Conservation (phyloP, 2,797 vertebrate genomes). For the Thunnus albacares region DNA sequence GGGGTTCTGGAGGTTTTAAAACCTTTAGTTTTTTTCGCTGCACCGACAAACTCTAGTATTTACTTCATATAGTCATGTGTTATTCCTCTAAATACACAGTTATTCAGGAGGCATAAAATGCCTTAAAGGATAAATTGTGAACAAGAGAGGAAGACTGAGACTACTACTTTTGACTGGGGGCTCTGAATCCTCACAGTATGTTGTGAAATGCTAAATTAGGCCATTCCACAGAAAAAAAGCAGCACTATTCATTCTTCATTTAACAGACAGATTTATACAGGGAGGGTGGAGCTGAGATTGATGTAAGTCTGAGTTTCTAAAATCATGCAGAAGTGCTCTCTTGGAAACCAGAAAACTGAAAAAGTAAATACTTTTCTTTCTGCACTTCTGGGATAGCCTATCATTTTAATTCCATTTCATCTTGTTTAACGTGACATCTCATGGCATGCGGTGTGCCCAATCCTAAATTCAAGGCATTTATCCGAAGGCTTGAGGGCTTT, state of each 20-base stretch:
- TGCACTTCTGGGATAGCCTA: conserved; percentile 28
- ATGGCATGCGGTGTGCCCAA: conserved; percentile 17
- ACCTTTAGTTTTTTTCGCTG: too few relatives aligned
- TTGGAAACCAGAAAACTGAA: conserved; percentile 25
- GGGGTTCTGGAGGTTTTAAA: too few relatives aligned
- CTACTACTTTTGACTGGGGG: background rate
- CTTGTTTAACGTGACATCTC: conserved; percentile 43
- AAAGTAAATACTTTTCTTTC: conserved; percentile 17
- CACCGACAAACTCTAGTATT: too few relatives aligned
- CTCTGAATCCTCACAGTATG: background rate
- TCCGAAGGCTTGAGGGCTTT: conserved; percentile 26
- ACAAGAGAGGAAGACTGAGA: background rate
- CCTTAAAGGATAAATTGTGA: background rate
- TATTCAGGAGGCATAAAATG: background rate
- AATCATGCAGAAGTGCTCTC: conserved; percentile 19
- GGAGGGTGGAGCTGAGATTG: conserved; percentile 21
- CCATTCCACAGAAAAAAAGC: background rate
- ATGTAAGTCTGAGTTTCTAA: conserved; percentile 14
- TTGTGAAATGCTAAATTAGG: conserved; percentile 19
- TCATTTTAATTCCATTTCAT: conserved; percentile 60
- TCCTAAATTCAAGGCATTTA: conserved; percentile 44
- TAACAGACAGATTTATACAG: background rate
- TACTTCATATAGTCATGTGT: too few relatives aligned
- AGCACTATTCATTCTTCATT: background rate
- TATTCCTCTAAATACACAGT: background rate